Conservation (phyloP, 92 coral and sea anemone species). For the Porites rus region DNA sequence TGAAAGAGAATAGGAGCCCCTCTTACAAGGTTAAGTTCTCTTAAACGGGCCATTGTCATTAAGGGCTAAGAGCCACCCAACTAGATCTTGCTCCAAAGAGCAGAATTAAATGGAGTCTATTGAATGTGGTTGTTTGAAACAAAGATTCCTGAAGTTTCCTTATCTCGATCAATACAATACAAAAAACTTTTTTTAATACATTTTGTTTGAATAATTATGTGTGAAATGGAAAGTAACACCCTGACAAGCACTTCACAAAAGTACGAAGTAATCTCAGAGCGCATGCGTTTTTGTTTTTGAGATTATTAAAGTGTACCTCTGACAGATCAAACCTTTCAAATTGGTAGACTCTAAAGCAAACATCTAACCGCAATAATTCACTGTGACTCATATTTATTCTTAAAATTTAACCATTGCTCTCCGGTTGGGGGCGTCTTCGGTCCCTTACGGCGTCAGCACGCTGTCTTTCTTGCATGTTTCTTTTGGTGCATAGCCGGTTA, state of each 20-base stretch:
- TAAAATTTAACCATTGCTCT: slow-evolving; percentile 9
- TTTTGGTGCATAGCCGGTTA: slow-evolving; percentile 2
- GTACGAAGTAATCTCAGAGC: not conserved
- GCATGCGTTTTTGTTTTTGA: slow-evolving; percentile 5
- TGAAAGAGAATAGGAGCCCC: slow-evolving; percentile 58
- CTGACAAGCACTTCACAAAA: not conserved
- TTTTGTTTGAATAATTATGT: slow-evolving; percentile 27
- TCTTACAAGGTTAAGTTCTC: slow-evolving; percentile 54
- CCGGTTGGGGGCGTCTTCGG: slow-evolving; percentile 24
- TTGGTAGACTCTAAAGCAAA: slow-evolving; percentile 29
- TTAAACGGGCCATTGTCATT: slow-evolving; percentile 38
- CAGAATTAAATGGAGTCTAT: slow-evolving; percentile 16
- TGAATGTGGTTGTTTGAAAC: slow-evolving; percentile 31
- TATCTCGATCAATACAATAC: slow-evolving; percentile 27
- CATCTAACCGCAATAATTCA: slow-evolving; percentile 38
- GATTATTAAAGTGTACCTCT: slow-evolving; percentile 3
- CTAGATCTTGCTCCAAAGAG: slow-evolving; percentile 30
- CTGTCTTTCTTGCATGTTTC: slow-evolving; percentile 33
- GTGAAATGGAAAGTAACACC: slow-evolving; percentile 11
- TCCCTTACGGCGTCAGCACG: slow-evolving; percentile 57
- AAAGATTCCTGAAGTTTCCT: slow-evolving; percentile 51
- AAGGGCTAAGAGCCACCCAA: slow-evolving; percentile 11
- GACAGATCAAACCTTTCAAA: slow-evolving; percentile 20
- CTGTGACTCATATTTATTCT: slow-evolving; percentile 1
- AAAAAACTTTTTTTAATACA: slow-evolving; percentile 34